Percentiles rank a stretch among this genome's conserved stretches.
phyloP scores from a whole-genome alignment of 1,140 invertebrate genomes.

The Fopius arisanus region DNA sequence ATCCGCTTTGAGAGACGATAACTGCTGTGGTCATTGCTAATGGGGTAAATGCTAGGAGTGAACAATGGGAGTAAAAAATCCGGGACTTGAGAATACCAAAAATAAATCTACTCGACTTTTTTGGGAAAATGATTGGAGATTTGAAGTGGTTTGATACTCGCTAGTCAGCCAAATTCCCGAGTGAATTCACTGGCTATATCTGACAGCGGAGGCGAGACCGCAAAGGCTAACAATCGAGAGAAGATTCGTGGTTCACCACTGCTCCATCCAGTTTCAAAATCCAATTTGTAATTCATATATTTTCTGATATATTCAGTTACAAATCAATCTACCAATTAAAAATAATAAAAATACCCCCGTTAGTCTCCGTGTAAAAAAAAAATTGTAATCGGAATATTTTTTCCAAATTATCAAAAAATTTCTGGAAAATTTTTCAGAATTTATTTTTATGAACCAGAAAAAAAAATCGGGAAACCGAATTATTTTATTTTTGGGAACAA shows the following conservation, averaged over 20 bases:
- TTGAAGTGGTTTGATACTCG: background rate
- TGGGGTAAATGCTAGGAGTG: slow-evolving; percentile 39
- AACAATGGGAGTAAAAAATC: slow-evolving; percentile 6
- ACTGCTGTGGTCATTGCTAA: slow-evolving; percentile 54
- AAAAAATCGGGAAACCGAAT: too few species aligned
- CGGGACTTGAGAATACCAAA: background rate
- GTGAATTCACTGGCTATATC: slow-evolving; percentile 4
- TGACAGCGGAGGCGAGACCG: slow-evolving; percentile 1
- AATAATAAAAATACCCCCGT: background rate
- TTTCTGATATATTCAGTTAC: background rate
- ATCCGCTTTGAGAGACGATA: slow-evolving; percentile 45
- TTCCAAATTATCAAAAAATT: too few species aligned
- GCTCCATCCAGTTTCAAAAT: slow-evolving; percentile 4
- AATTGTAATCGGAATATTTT: too few species aligned
- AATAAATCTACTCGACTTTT: background rate
- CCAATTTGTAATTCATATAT: background rate
- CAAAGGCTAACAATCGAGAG: slow-evolving; percentile 16
- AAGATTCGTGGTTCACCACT: slow-evolving; percentile 12
- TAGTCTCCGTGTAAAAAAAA: too few species aligned
- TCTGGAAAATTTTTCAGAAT: too few species aligned
- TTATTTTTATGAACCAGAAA: too few species aligned
- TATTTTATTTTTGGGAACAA: too few species aligned
- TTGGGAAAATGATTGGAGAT: background rate
- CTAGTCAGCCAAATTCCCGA: slow-evolving; percentile 6
- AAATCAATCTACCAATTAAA: background rate